Evolutionary conservation across 2,888 invertebrate species (phyloP), one percentile per base, ranked within the genome.

Genomic region (Branchipolynoe longqiensis): DNA sequence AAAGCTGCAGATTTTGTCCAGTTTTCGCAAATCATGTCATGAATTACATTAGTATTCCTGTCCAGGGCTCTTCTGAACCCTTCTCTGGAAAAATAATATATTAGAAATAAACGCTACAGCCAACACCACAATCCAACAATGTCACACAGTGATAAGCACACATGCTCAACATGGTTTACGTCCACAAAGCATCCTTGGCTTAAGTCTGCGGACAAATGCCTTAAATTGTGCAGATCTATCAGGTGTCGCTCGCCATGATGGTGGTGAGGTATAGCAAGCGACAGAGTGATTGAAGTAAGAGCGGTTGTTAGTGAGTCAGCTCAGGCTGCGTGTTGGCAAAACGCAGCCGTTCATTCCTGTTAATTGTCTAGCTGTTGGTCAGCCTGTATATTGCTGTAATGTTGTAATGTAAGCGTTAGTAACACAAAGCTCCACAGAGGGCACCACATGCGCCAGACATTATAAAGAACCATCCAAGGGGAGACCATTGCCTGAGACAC

Each of bases 381-480:
- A 48, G 48, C 18, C 69, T 38, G 18, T 38, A 69, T 14, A 69
- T 38, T 69, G 69, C 69, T 69, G 69, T 69, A 69, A 69, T 69
- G 69, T 69, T 69, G 69, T 36, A 69, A 69, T 69, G 69, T 69
- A 36, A 38, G 69, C 69, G 69, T 69, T 69, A 69, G 69, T 69
- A 22, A 69, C 36, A 69, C 12, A 62, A 62, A 62, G 62, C 62
- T 25, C 36, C 69, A 69, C 69, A 38, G 8, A 8, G 8, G 69
- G 36, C 69, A 33, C 38, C 36, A 38, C 69, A 38, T 22, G 69
- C 69, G 25, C 3, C 33, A 33, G 1, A 69, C 36, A 69, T 69
- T 62, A 62, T 6, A 69, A 1, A 62, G 28, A 14, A 14, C 3
- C 62, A 58, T 12, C 18, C 33, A 36, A 33, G 33, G 69, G 69